These are phyloP conservation scores for Amblyopsis hoosieri DNA, from an alignment of 2,797 vertebrate genomes.

Conservation along the genomic window DNA sequence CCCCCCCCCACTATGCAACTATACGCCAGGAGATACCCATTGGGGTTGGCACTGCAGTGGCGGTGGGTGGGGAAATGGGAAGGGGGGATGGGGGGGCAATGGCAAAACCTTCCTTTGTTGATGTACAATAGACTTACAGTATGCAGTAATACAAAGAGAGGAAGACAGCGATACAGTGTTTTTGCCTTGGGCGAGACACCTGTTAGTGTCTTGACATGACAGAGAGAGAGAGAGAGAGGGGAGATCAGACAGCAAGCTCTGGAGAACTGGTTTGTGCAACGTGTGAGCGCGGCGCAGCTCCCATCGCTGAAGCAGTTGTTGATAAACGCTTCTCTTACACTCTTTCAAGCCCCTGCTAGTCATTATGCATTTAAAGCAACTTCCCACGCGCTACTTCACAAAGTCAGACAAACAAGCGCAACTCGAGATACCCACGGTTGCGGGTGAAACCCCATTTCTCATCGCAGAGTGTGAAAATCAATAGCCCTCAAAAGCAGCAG, in stretches of 20 bases:
- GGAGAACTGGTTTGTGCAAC: slow-evolving; percentile 59
- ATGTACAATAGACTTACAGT: slow-evolving; percentile 44
- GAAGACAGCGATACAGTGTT: slow-evolving; percentile 55
- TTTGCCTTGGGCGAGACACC: slow-evolving; percentile 72
- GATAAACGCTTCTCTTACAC: slow-evolving; percentile 18
- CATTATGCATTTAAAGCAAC: slow-evolving; percentile 22
- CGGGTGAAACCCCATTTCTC: slow-evolving; percentile 40
- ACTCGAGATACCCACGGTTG: slow-evolving; percentile 30
- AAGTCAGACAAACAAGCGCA: slow-evolving; percentile 12
- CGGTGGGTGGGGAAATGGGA: too few relatives aligned
- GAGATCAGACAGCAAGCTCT: slow-evolving; percentile 63
- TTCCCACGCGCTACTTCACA: slow-evolving; percentile 12
- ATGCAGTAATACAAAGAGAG: slow-evolving; percentile 45
- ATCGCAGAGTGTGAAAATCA: slow-evolving; percentile 46
- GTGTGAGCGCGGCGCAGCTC: slow-evolving; percentile 45
- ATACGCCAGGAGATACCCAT: slow-evolving; percentile 44
- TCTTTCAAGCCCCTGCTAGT: slow-evolving; percentile 22
- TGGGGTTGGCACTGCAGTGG: slow-evolving; percentile 21
- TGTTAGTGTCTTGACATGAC: slow-evolving; percentile 68
- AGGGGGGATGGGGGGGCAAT: slow-evolving; percentile 1
- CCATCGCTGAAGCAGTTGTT: slow-evolving; percentile 25
- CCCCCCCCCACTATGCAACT: slow-evolving; percentile 27
- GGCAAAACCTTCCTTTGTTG: slow-evolving; percentile 15
- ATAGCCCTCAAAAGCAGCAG: slow-evolving; percentile 42
- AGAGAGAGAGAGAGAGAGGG: slow-evolving; percentile 47